Evolutionary conservation across 2,113 vertebrate species (phyloP).

Genomic region (Crotalus helleri): DNA sequence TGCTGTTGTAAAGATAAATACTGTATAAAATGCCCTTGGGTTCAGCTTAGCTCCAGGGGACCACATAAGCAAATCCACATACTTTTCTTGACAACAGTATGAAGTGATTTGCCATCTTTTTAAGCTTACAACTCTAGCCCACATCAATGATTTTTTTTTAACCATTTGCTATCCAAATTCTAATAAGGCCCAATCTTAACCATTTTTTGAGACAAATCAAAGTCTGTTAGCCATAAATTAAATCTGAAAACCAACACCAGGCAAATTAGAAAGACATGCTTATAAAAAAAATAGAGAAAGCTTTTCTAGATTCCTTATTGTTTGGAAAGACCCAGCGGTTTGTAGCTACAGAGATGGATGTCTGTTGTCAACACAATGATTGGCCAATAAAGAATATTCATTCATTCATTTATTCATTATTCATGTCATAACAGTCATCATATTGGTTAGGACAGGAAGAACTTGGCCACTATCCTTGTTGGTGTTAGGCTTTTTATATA

Average conservation of each 20-base stretch:
- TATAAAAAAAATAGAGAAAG: not conserved
- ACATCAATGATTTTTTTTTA: not conserved
- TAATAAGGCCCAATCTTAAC: not conserved
- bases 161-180: not conserved
- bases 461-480: not conserved
- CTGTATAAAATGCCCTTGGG: not conserved
- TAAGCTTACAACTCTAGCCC: not conserved
- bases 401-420: no score
- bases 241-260: not conserved
- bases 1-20: not conserved
- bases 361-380: not conserved
- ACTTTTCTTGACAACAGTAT: not conserved
- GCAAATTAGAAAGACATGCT: not conserved
- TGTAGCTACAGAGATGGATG: not conserved
- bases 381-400: not conserved
- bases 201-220: not conserved
- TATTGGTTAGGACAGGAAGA: not conserved
- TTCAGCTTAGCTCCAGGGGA: not conserved
- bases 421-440: not conserved
- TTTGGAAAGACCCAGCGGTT: not conserved
- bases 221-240: not conserved
- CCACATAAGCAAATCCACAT: not conserved
- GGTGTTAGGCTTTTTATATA: not conserved
- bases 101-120: not conserved
- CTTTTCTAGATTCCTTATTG: not conserved